These are phyloP conservation scores for Pseudotriccus pelzelni DNA, from an alignment of 2,797 vertebrate species.

Conservation along the genomic window DNA sequence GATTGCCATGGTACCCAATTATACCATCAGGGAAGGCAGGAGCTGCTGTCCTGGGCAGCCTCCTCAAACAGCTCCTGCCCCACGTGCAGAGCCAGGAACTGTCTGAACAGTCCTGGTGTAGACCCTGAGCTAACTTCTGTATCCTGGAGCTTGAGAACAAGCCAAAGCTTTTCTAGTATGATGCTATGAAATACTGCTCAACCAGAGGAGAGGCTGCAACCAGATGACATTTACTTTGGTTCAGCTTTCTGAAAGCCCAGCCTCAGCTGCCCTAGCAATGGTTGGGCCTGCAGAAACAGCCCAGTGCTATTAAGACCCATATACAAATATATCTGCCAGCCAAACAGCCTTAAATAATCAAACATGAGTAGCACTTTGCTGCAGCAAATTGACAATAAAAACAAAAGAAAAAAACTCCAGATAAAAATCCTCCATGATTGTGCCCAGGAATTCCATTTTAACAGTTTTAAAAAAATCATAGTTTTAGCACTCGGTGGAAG, in stretches of 20 bases:
- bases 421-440: neutral
- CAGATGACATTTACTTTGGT: neutral
- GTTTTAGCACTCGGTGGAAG: neutral
- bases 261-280: neutral
- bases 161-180: rapidly evolving
- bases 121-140: neutral
- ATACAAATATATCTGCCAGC: neutral
- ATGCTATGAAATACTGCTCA: neutral
- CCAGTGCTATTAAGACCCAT: neutral
- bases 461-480: neutral
- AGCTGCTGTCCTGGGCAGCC: neutral
- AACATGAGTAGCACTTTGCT: neutral
- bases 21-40: rapidly evolving
- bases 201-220: neutral
- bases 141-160: neutral
- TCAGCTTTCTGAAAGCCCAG: neutral
- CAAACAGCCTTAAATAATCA: neutral
- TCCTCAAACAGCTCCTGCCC: neutral
- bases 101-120: neutral
- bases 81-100: rapidly evolving
- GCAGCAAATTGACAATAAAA: neutral
- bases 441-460: neutral
- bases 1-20: neutral
- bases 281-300: neutral
- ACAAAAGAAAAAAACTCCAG: neutral